Base-by-base conservation (phyloP, 2,113 vertebrate species). In the Reinhardtius hippoglossoides region DNA sequence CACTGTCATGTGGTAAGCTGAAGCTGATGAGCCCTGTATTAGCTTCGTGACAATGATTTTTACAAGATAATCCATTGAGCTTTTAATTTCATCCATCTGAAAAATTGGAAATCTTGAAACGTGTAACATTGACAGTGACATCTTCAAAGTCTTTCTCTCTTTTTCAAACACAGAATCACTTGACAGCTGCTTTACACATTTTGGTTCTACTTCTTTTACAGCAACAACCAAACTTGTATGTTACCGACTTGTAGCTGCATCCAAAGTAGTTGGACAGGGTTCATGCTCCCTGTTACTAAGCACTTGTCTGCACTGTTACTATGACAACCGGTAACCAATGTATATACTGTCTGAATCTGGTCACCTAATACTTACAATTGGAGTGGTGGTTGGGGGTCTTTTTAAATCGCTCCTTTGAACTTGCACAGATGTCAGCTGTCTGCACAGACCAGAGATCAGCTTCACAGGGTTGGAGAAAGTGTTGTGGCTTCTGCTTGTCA, bases 281-380 rank as follows among this genome's bases (percentile, higher is more conserved):
- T 69, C 50, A 24, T 40, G n/a, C 26, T 69, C 3, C 37, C n/a
- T 35, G 35, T 61, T 40, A 62, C 16, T 40, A 8, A 77, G 35
- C 65, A 23, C 66, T 61, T 72, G 3, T 60, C 71, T 76, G 20
- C 12, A 27, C 55, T 63, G 57, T 77, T 80, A 58, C 77, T 59
- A 80, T 55, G 81, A 63, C 61, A 67, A 77, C 84, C 61, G 23
- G 61, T 65, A 9, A 58, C 20, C 42, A 23, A 60, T n/a, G 18
- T 74, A 40, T 16, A 13, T 42, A 71, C 4, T 40, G 48, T 80
- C 31, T 46, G 23, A 37, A 74, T 68, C 18, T 65, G n/a, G 48
- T 44, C 52, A 67, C 12, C 59, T 50, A 31, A 31, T 6, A 31
- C 27, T 31, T 31, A 20, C 55, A 68, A 40, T 64, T 35, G 52